Percentiles rank a stretch among this genome's conserved stretches.
Conservation (phyloP, 2,888 invertebrate genomes). For the Dasypogon diadema region DNA sequence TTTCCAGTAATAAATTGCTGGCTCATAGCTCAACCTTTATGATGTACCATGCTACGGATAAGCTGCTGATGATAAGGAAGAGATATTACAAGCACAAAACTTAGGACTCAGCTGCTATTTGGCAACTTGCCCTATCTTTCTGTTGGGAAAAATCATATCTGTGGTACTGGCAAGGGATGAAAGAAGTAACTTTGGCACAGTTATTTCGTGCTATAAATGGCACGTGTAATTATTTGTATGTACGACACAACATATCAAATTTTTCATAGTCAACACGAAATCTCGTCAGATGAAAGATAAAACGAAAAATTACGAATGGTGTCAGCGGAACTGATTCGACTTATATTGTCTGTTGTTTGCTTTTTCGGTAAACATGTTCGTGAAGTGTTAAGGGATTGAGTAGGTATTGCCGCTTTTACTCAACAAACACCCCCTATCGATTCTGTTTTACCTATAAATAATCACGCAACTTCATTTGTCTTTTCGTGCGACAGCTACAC, state of each 20-base stretch:
- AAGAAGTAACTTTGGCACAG: conserved; percentile 8
- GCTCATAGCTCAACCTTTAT: conserved; percentile 43
- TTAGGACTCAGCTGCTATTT: background rate
- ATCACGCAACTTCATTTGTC: too few relatives aligned
- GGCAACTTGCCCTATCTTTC: conserved; percentile 23
- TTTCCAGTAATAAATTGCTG: conserved; percentile 35
- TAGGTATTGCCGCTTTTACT: too few relatives aligned
- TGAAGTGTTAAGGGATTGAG: too few relatives aligned
- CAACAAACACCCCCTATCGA: too few relatives aligned
- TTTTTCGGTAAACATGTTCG: too few relatives aligned
- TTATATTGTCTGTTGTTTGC: too few relatives aligned
- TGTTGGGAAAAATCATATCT: conserved; percentile 13
- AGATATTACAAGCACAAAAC: conserved; percentile 30
- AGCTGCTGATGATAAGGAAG: conserved; percentile 44
- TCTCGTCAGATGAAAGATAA: background rate
- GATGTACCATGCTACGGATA: conserved; percentile 40
- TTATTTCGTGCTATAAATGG: background rate
- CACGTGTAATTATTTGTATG: conserved; percentile 21
- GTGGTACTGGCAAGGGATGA: conserved; percentile 6
- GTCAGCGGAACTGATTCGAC: background rate
- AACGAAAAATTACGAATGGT: background rate
- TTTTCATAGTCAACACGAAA: conserved; percentile 3
- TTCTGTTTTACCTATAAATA: too few relatives aligned
- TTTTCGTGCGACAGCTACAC: too few relatives aligned
- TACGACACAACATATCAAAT: background rate